Base-by-base conservation (phyloP, 2,888 invertebrate species). In the Epirrhoe alternata region DNA sequence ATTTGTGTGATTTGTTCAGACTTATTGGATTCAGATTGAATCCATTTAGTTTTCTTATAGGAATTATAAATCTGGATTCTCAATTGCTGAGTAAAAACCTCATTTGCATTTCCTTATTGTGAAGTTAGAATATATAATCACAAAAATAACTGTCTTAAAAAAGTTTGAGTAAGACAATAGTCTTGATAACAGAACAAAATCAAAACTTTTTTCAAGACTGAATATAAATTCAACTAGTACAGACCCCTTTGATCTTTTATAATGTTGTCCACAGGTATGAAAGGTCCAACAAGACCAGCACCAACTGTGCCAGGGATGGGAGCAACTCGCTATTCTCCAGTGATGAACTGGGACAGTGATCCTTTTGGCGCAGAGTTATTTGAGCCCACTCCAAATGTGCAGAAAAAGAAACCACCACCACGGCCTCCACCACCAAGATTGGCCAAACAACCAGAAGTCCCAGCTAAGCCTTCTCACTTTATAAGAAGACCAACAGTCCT, bases 381-480 rank as follows among this genome's bases (percentile, higher is more conserved):
- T 81, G 93, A 92, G 65, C 90, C 92, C 38, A 86, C 83, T 47
- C 90, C 91, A 55, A 81, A 90, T 71, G 76, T 82, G 24, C 94
- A 94, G 70, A 96, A 95, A 83, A 96, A 95, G 79, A 95, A 95
- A 81, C 96, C 96, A 38, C 96, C 96, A 4, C 96, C 96, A 5
- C 88, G 96, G 42, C 96, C 96, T 5, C 96, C 96, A 62, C 96
- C 96, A 69, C 96, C 96, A 1, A 95, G 94, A 81, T 84, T 94
- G 66, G 76, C 82, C 31, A 90, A 81, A 75, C 87, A 87, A 61
- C 88, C 85, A 71, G 94, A 90, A 76, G 70, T 88, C 66, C 94
- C 85, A 76, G 86, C 76, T 72, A 95, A 90, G 82, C 94, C 94
- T 76, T 90, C 90, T 76, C 95, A 88, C 86, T 95, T 93, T 71